phyloP scores from a whole-genome alignment of 2,888 invertebrate species.

The Chaitophorus viminalis region DNA sequence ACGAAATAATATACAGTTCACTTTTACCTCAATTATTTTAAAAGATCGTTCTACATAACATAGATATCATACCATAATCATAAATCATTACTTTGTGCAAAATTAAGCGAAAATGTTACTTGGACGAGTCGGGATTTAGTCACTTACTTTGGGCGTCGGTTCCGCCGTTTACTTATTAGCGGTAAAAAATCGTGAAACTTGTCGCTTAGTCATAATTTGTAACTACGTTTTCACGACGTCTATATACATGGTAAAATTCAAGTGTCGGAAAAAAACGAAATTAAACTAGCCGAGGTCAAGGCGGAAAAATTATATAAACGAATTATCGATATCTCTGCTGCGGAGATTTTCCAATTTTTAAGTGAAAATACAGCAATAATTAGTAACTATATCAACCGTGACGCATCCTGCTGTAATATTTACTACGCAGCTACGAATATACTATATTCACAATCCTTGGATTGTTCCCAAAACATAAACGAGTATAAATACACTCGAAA shows the following conservation, averaged over 20 bases:
- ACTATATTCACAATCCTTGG: too few species aligned
- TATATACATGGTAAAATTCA: neutral
- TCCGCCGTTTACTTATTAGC: neutral
- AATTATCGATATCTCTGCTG: neutral
- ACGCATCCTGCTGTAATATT: neutral
- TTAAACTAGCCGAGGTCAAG: neutral
- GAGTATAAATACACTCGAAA: too few species aligned
- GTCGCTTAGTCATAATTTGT: neutral
- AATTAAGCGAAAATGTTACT: neutral
- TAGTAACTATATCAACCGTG: neutral
- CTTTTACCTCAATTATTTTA: neutral
- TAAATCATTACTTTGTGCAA: neutral
- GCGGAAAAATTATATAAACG: neutral
- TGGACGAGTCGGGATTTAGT: neutral
- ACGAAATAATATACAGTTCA: neutral
- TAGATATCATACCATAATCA: too few species aligned
- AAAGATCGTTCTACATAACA: neutral
- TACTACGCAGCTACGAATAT: too few species aligned
- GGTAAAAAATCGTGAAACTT: constrained; percentile 1
- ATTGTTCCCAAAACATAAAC: too few species aligned
- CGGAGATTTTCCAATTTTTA: neutral
- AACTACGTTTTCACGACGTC: neutral
- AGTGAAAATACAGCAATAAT: neutral
- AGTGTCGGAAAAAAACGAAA: neutral
- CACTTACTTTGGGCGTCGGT: neutral